Evolutionary conservation across 2,113 vertebrate species (phyloP).

Genomic region (Eudorcas thomsonii): DNA sequence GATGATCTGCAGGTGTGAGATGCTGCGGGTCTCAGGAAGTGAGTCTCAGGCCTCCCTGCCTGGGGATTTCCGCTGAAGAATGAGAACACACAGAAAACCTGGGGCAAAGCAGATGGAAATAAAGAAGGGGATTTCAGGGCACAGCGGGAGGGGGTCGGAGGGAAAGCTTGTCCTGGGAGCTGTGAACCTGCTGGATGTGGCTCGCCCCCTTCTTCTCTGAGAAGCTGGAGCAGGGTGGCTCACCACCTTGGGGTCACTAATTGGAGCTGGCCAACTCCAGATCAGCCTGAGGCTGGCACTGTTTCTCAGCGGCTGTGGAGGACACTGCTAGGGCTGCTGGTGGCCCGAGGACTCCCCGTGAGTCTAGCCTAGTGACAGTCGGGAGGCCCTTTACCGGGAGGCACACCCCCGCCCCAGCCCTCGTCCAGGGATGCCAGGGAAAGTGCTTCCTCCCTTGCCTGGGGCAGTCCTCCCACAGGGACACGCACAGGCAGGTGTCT

Average conservation of each 20-base stretch:
- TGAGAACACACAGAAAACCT: neutral
- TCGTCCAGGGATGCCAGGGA: neutral
- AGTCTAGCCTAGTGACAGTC: neutral
- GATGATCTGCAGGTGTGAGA: neutral
- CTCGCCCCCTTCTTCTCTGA: neutral
- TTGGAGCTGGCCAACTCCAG: neutral
- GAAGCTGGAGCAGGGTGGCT: neutral
- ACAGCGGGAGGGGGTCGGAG: accelerated
- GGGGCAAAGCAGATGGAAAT: neutral
- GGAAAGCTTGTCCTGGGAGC: no score
- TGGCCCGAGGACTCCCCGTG: accelerated
- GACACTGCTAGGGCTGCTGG: neutral
- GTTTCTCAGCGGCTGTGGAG: neutral
- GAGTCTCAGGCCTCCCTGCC: neutral
- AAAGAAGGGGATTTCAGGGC: neutral
- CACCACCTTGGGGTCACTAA: neutral
- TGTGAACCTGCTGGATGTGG: neutral
- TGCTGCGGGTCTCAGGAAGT: accelerated
- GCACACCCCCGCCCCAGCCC: accelerated
- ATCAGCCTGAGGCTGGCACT: no score
- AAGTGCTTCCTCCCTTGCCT: neutral
- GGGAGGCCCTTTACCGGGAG: neutral
- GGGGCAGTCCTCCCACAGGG: neutral
- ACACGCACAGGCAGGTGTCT: neutral
- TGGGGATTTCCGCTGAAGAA: neutral